Base-by-base conservation (phyloP, 1,140 invertebrate genomes). In the Proales similis region DNA sequence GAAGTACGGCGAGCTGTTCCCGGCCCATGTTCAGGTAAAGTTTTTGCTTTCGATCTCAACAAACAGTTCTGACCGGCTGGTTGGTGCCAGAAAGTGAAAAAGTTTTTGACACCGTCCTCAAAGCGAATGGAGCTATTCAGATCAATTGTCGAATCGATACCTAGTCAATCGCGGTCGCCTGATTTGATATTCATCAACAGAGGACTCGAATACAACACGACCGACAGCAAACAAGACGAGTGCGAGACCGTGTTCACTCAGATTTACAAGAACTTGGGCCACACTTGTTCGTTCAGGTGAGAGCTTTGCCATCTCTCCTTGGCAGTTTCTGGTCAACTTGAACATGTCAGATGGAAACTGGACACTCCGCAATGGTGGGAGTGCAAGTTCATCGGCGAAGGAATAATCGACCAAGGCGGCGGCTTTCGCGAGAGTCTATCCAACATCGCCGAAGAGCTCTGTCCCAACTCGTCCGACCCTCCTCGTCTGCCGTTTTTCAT, bases 381-480 rank as follows among this genome's bases (percentile, higher is more conserved):
- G 49, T 77, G 75, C 67, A 74, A 74, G 63, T 76, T 77, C 64
- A 39, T 76, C 39, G 72, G 68, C 5, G 75, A 77, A 65, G 73
- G 75, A 19, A 74, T 77, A 53, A 75, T 75, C 20, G 75, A 77
- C 63, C 75, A 77, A 65, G 75, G 75, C 5, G 74, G 74, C 22
- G 74, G 73, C n/a, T 77, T 77, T 61, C 64, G 75, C 36, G 75
- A 77, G 66, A 77, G 74, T 66, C 64, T 77, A 32, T 75, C 73
- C 5, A 73, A 77, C 53, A 49, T 77, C 12, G 70, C 74, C 11
- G 75, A 75, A 48, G 74, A 77, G 63, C 64, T 76, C n/a, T 77
- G 75, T 64, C 75, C 75, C 1, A 57, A 57, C 14, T 69, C 67
- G 32, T 70, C 74, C 36, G 63, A 53, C n/a, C 66, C 67, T 2